Conservation (phyloP, 2,113 vertebrate genomes). For the Scolopax mira region DNA sequence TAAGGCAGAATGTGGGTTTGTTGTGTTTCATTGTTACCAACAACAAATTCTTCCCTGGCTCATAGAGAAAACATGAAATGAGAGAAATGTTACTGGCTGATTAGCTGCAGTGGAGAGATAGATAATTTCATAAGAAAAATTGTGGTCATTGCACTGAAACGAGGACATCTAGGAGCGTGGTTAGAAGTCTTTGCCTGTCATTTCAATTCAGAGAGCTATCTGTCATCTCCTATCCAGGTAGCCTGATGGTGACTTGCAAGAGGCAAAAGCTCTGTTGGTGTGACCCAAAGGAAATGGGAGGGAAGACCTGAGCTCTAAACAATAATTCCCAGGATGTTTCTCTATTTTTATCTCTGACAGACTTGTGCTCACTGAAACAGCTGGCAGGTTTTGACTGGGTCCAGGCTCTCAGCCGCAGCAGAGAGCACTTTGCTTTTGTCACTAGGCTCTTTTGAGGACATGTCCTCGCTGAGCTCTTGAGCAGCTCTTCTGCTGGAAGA, state of each 20-base stretch:
- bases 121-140: background rate
- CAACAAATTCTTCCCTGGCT: background rate
- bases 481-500: background rate
- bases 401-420: background rate
- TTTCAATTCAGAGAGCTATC: background rate
- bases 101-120: background rate
- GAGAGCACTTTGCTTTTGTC: background rate
- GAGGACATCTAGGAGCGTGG: background rate
- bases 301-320: background rate
- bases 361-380: background rate
- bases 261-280: background rate
- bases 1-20: background rate
- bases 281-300: background rate
- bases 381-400: background rate
- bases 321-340: background rate
- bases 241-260: background rate
- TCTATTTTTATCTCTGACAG: background rate
- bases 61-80: background rate
- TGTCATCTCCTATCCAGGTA: background rate
- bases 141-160: background rate
- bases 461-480: background rate
- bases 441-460: background rate
- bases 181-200: background rate
- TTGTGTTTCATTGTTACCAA: background rate
- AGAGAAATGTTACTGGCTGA: background rate